These are phyloP conservation scores for Hippocampus guttulatus DNA, from an alignment of 2,113 vertebrate species.

Conservation along the genomic window DNA sequence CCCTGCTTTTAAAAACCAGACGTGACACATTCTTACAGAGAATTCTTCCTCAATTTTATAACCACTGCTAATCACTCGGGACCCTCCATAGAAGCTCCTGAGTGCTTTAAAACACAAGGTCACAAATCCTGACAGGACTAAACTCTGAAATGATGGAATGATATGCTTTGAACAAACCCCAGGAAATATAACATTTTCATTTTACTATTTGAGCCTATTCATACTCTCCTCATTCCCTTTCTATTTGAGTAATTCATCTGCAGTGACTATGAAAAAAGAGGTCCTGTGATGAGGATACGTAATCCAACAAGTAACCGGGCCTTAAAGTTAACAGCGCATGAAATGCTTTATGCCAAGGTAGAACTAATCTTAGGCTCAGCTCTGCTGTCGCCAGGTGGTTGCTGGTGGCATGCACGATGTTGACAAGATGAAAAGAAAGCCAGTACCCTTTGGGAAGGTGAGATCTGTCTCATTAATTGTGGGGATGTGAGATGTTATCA, in stretches of 20 bases:
- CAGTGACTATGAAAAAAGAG: conserved; percentile 4
- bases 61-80: too few species aligned
- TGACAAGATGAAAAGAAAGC: conserved; percentile 8
- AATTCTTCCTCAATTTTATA: too few species aligned
- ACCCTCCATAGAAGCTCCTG: too few species aligned
- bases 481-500: conserved; percentile 4
- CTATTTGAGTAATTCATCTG: conserved; percentile 37
- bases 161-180: conserved; percentile 52
- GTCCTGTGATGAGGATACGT: conserved; percentile 54
- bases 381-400: conserved; percentile 3
- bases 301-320: conserved; percentile 48
- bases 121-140: too few species aligned
- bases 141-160: conserved; percentile 37
- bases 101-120: too few species aligned
- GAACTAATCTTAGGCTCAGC: conserved; percentile 11
- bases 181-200: conserved; percentile 46
- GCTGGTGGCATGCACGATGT: neutral
- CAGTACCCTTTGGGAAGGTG: neutral
- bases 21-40: too few species aligned
- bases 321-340: conserved; percentile 12
- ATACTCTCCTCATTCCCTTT: conserved; percentile 29
- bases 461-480: conserved; percentile 7
- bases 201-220: conserved; percentile 16
- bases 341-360: conserved; percentile 14
- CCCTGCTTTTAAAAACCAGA: too few species aligned